phyloP scores from a whole-genome alignment of 1,140 invertebrate genomes.

The Calliphora vicina region DNA sequence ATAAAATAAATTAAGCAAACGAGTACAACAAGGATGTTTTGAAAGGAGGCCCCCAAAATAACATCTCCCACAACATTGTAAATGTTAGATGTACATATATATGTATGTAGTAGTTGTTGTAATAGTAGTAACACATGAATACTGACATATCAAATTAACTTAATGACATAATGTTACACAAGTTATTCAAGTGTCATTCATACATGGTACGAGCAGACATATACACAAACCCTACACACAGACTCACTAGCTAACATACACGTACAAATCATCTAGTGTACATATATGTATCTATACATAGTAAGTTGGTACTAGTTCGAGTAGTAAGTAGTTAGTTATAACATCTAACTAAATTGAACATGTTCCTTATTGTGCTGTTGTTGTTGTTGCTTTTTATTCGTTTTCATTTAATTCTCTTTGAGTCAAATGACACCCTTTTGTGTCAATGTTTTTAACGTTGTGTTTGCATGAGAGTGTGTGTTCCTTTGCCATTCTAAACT shows the following conservation, averaged over 20 bases:
- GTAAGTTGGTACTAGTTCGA: neutral
- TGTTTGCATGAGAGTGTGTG: neutral
- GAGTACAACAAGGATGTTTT: neutral
- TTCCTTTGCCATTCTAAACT: neutral
- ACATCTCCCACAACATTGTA: neutral
- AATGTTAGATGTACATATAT: no score
- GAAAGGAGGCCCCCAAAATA: neutral
- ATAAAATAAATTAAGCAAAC: neutral
- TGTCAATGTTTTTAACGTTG: neutral
- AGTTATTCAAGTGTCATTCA: conserved; percentile 33
- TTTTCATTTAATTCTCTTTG: conserved; percentile 15
- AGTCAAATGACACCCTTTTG: conserved; percentile 31
- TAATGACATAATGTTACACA: conserved; percentile 31
- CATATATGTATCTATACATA: neutral
- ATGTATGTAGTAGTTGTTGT: neutral
- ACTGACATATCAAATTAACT: conserved; percentile 33
- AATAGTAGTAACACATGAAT: conserved; percentile 5
- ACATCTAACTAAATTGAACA: neutral
- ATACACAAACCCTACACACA: neutral
- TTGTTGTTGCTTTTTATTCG: neutral
- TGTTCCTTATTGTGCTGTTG: neutral
- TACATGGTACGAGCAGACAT: neutral
- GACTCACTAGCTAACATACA: neutral
- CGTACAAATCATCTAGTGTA: neutral
- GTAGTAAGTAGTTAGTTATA: neutral